phyloP scores from a whole-genome alignment of 2,888 invertebrate genomes.

The Lamellibrachia satsuma region DNA sequence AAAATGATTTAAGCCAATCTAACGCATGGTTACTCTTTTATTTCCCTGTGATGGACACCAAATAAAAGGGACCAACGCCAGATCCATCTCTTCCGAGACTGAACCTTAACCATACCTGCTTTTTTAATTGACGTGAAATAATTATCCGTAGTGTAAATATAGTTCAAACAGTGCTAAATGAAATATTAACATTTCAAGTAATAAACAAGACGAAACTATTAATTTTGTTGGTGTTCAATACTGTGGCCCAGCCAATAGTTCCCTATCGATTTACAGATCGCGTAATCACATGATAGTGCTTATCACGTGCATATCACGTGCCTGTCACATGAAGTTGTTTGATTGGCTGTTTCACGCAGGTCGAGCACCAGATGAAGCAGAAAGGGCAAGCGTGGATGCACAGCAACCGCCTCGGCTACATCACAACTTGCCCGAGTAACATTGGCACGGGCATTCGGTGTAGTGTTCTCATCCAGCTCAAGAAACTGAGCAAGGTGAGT shows the following conservation, averaged over 20 bases:
- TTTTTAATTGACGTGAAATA: background rate
- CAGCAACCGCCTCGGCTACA: conserved; percentile 43
- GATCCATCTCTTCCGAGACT: too few species aligned
- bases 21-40: too few species aligned
- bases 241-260: background rate
- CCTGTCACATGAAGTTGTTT: background rate
- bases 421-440: conserved; percentile 47
- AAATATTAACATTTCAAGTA: background rate
- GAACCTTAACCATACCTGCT: background rate
- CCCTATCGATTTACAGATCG: background rate
- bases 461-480: conserved; percentile 44
- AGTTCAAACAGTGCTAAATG: background rate
- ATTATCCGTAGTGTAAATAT: background rate
- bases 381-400: conserved; percentile 41
- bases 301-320: too few species aligned
- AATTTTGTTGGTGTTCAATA: background rate
- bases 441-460: conserved; percentile 45
- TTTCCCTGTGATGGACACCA: too few species aligned
- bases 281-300: background rate
- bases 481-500: conserved; percentile 37
- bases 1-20: too few species aligned
- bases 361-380: conserved; percentile 78
- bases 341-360: conserved; percentile 19
- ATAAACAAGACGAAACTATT: background rate
- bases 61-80: too few species aligned